Base-by-base conservation (phyloP, 2,888 invertebrate species). In the Tipula lateralis region DNA sequence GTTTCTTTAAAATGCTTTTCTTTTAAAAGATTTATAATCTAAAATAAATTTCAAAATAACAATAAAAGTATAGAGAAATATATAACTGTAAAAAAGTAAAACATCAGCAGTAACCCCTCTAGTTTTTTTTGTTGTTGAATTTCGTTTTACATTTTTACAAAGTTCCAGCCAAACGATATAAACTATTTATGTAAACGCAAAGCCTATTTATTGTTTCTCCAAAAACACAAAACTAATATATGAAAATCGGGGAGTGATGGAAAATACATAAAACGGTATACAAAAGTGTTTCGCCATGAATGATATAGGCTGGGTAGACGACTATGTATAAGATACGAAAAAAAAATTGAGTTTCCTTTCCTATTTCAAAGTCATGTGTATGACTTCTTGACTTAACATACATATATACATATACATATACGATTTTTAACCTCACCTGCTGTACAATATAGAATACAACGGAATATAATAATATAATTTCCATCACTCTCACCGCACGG, bases 1-100 rank as follows among this genome's bases (percentile, higher is more conserved):
- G 6, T 66, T 24, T 66, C 24, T 24, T 66, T 44, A n/a, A 50
- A 66, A 66, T 24, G 66, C 66, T 66, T 24, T 66, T 66, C 66
- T 66, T 66, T 66, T 66, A 66, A 66, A 66, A 66, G 66, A 66
- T 66, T 66, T 66, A 66, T 66, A 66, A 66, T 66, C 66, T 19
- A 66, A 66, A 66, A 66, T 66, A 66, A 66, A 66, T 66, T 66
- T 66, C 12, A 66, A 66, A 66, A 66, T 66, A 66, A 66, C 66
- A 66, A 66, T 66, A 66, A 66, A 66, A 66, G 66, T 66, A 24
- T 66, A 24, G 66, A 24, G 24, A 24, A 24, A 66, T 66, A 66
- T 66, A 12, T 66, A 66, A 66, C 24, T 66, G 66, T 66, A 66
- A 19, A 66, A 24, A 66, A 44, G 39, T 44, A 50, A 19, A 50